Evolutionary conservation across 2,113 vertebrate genomes (phyloP), one percentile per base, ranked within the genome.

Genomic region (Phylloscopus trochiloides): DNA sequence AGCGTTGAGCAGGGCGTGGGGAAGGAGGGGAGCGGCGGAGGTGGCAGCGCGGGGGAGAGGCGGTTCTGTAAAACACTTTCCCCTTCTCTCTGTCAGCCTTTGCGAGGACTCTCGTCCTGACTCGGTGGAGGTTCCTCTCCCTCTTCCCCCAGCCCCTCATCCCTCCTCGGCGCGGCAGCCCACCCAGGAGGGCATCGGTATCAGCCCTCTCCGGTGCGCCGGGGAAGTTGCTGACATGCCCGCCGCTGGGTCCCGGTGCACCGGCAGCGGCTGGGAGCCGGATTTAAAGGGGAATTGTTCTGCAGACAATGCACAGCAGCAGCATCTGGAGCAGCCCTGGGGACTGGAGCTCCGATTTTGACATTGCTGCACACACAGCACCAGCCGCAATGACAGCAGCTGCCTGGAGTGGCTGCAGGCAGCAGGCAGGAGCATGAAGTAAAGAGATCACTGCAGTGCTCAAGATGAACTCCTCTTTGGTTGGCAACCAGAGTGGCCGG

Each of bases 381-480:
- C 95, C 97, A 96, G 97, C 97, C 91, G 96, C 97, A 97, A 98
- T 98, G 97, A 97, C 97, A 97, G 97, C 97, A 87, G 96, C 96
- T 97, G 91, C 96, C 88, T 80, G 91, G 96, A 96, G 97, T 92
- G 95, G 95, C 97, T 97, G 97, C 97, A 95, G 97, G 97, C 95
- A 94, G 95, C 97, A 87, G 88, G 95, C 94, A 94, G 94, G 91
- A 97, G 97, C 97, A 96, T 98, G 96, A 98, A 97, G 95, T 98
- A 58, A 88, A 54, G 86, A 85, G 84, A 90, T 96, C 91, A 74
- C 94, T 95, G 86, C 97, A 96, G 97, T 95, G 96, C 98, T 98
- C 98, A 99, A 98, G 98, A 99, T 99, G 99, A 99, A 99, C 98
- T 98, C 98, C 97, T 98, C 99, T 95, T 97, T 98, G 98, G 98